Percentiles rank a stretch among this genome's conserved stretches.
Conservation (phyloP, 1,140 invertebrate species). For the Anthonomus grandis region DNA sequence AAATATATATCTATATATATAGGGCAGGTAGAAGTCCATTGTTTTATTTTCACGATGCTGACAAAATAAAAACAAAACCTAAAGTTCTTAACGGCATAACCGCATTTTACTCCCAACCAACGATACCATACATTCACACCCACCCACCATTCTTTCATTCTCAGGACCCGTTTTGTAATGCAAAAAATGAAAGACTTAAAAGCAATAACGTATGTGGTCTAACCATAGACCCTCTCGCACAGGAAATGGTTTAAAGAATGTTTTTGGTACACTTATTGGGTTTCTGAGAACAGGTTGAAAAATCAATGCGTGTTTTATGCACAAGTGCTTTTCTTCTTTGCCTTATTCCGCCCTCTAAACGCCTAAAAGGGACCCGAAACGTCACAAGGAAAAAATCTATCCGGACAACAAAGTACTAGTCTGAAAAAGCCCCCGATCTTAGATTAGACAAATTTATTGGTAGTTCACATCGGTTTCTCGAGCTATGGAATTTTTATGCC, state of each 20-base stretch:
- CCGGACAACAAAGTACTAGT: constrained; percentile 20
- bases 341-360: constrained; percentile 20
- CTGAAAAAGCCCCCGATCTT: constrained; percentile 21
- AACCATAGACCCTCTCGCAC: constrained; percentile 18
- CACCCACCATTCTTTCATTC: constrained; percentile 8
- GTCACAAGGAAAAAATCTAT: constrained; percentile 14
- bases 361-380: constrained; percentile 20
- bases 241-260: constrained; percentile 22
- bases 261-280: constrained; percentile 26
- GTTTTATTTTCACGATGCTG: constrained; percentile 12
- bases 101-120: constrained; percentile 9
- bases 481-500: constrained; percentile 19
- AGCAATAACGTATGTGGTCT: constrained; percentile 25
- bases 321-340: constrained; percentile 26
- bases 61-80: constrained; percentile 1
- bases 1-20: too few species aligned
- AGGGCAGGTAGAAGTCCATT: too few species aligned
- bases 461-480: constrained; percentile 21
- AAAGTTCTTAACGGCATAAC: constrained; percentile 8
- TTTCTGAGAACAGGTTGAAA: constrained; percentile 29
- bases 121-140: constrained; percentile 14
- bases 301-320: constrained; percentile 27
- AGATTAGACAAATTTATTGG: constrained; percentile 27
- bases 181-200: constrained; percentile 12
- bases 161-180: constrained; percentile 14